phyloP scores from a whole-genome alignment of 2,113 vertebrate species.

The Calidris pygmaea region DNA sequence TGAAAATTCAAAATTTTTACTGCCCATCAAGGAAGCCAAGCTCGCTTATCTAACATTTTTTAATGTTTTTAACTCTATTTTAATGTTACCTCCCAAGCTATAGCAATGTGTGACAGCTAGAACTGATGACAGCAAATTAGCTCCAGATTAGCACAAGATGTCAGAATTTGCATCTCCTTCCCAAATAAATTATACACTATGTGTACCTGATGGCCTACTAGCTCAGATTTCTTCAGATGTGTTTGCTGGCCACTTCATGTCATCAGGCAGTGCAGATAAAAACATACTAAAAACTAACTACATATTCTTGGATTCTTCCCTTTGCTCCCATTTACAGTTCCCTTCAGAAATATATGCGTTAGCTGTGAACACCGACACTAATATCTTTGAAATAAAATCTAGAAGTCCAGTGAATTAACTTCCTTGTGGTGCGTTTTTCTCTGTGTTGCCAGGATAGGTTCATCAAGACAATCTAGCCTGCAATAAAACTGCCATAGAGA shows the following conservation, averaged over 20 bases:
- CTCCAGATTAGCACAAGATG: neutral
- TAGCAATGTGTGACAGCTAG: neutral
- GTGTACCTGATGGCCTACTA: neutral
- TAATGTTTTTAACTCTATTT: too few species aligned
- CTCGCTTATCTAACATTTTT: neutral
- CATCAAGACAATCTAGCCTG: neutral
- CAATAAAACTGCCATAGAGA: neutral
- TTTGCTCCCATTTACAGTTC: neutral
- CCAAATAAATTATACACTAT: neutral
- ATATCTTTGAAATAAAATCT: neutral
- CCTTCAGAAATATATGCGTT: neutral
- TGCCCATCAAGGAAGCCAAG: neutral
- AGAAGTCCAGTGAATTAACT: neutral
- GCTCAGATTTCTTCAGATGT: neutral
- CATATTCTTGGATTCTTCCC: neutral
- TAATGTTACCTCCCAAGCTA: neutral
- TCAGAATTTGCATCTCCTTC: neutral
- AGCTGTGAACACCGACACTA: neutral
- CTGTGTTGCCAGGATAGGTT: neutral
- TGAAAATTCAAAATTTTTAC: neutral
- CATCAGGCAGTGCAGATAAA: neutral
- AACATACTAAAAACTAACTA: neutral
- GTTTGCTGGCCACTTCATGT: neutral
- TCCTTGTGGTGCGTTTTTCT: neutral
- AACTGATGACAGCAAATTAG: neutral